Percentiles rank a stretch among this genome's conserved stretches.
Evolutionary conservation across 2,888 invertebrate species (phyloP).

Genomic region (Hydrotaea cyrtoneurina): DNA sequence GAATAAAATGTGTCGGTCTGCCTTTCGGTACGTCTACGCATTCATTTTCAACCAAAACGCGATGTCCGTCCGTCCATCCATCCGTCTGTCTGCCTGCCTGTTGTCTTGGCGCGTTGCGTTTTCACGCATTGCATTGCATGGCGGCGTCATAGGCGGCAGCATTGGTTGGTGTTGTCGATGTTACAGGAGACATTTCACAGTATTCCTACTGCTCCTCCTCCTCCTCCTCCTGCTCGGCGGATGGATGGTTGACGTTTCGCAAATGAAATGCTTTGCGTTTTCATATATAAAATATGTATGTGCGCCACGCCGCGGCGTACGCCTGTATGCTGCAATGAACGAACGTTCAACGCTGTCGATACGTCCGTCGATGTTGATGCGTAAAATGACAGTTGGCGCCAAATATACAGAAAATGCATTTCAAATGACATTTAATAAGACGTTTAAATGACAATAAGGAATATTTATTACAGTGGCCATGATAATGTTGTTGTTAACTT

Average conservation of each 20-base stretch:
- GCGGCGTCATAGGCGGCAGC: not conserved
- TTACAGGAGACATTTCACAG: slow-evolving; percentile 31
- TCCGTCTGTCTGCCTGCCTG: slow-evolving; percentile 22
- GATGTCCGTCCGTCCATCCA: not conserved
- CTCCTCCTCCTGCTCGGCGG: not conserved
- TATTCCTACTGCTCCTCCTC: not conserved
- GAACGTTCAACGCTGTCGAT: not conserved
- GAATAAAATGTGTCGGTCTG: slow-evolving; percentile 8
- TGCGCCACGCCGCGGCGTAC: not conserved
- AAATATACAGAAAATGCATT: slow-evolving; percentile 70
- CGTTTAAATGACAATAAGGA: slow-evolving; percentile 72
- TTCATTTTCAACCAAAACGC: slow-evolving; percentile 7
- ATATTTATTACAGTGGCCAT: slow-evolving; percentile 68
- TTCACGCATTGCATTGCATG: slow-evolving; percentile 67
- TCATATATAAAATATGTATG: not conserved
- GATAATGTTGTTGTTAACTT: slow-evolving; percentile 57
- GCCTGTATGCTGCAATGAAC: slow-evolving; percentile 42
- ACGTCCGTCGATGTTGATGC: slow-evolving; percentile 67
- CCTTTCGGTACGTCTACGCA: slow-evolving; percentile 10
- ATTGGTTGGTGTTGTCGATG: not conserved
- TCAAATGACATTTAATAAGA: slow-evolving; percentile 72
- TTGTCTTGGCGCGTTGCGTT: slow-evolving; percentile 54
- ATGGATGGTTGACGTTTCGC: not conserved
- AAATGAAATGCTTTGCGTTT: not conserved
- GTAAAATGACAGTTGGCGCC: slow-evolving; percentile 74